Evolutionary conservation across 2,797 vertebrate species (phyloP).

Genomic region (Sebastes itinus): DNA sequence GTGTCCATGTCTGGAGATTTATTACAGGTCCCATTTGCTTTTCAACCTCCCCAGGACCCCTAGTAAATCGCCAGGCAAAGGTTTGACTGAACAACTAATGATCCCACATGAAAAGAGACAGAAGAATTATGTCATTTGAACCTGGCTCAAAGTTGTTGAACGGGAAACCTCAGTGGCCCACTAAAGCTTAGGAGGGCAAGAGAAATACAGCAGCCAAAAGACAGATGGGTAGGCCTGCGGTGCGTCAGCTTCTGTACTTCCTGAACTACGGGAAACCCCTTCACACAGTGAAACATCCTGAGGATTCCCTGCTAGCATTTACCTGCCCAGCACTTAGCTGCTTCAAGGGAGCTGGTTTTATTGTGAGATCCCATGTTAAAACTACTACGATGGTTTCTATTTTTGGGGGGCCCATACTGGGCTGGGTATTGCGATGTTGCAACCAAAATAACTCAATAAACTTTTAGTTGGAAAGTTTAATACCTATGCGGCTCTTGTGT

Average conservation of each 20-base stretch:
- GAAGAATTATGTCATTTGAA: slow-evolving; percentile 49
- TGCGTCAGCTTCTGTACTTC: slow-evolving; percentile 55
- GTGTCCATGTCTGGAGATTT: slow-evolving; percentile 39
- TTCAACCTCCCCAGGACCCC: slow-evolving; percentile 43
- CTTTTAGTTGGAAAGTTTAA: slow-evolving; percentile 86
- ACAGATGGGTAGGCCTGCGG: slow-evolving; percentile 15
- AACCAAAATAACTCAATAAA: slow-evolving; percentile 88
- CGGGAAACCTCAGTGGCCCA: slow-evolving; percentile 19
- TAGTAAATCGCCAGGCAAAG: slow-evolving; percentile 52
- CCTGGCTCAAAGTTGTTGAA: slow-evolving; percentile 33
- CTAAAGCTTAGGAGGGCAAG: slow-evolving; percentile 10
- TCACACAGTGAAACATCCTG: slow-evolving; percentile 61
- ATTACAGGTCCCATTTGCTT: slow-evolving; percentile 40
- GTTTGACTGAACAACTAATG: slow-evolving; percentile 52
- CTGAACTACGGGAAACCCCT: slow-evolving; percentile 74
- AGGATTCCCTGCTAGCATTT: slow-evolving; percentile 74
- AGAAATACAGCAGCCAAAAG: slow-evolving; percentile 26
- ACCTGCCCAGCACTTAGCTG: slow-evolving; percentile 69
- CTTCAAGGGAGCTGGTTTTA: slow-evolving; percentile 72
- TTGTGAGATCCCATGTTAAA: slow-evolving; percentile 68
- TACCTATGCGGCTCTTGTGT: slow-evolving; percentile 83
- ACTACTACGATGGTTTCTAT: slow-evolving; percentile 74
- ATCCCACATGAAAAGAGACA: slow-evolving; percentile 41
- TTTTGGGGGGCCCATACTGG: slow-evolving; percentile 78
- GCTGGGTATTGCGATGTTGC: slow-evolving; percentile 75